Percentiles rank a stretch among this genome's conserved stretches.
phyloP scores from a whole-genome alignment of 37 sponge, comb jelly and placozoan species.

The Aplysina aerophoba region DNA sequence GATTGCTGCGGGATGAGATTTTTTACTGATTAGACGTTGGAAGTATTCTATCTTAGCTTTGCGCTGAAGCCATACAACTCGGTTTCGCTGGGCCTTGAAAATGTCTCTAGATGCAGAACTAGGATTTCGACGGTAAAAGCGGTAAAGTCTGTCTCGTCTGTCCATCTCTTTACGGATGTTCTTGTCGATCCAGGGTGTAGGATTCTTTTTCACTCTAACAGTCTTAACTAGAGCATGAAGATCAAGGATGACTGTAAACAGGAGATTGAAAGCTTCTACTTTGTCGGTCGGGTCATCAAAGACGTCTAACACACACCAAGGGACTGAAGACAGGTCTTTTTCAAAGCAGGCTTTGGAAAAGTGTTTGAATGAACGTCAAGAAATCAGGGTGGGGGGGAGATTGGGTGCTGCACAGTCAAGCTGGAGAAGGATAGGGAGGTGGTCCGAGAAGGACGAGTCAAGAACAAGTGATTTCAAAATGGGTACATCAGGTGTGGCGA shows the following conservation, averaged over 20 bases:
- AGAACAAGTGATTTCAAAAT: conserved; percentile 3
- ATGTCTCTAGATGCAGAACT: background rate
- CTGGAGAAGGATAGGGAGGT: conserved; percentile 1
- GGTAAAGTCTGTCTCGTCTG: conserved; percentile 7
- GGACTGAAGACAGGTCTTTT: background rate
- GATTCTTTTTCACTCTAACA: background rate
- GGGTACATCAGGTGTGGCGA: background rate
- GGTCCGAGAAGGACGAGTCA: background rate
- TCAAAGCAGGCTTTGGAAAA: background rate
- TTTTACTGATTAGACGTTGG: background rate
- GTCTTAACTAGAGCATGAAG: conserved; percentile 9
- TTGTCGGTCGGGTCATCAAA: conserved; percentile 20
- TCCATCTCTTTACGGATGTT: background rate
- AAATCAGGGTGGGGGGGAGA: background rate
- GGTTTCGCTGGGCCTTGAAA: conserved; percentile 28
- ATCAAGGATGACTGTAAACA: background rate
- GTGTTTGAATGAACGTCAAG: background rate
- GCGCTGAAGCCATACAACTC: conserved; percentile 7
- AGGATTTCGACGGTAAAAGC: background rate
- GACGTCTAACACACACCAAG: background rate
- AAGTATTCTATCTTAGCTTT: conserved; percentile 7
- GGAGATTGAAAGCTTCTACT: background rate
- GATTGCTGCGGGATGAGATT: background rate
- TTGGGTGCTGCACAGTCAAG: background rate
- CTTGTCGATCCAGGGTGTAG: background rate